Evolutionary conservation across 2,113 vertebrate species (phyloP), one percentile per base, ranked within the genome.

Genomic region (Nycticryphes semicollaris): DNA sequence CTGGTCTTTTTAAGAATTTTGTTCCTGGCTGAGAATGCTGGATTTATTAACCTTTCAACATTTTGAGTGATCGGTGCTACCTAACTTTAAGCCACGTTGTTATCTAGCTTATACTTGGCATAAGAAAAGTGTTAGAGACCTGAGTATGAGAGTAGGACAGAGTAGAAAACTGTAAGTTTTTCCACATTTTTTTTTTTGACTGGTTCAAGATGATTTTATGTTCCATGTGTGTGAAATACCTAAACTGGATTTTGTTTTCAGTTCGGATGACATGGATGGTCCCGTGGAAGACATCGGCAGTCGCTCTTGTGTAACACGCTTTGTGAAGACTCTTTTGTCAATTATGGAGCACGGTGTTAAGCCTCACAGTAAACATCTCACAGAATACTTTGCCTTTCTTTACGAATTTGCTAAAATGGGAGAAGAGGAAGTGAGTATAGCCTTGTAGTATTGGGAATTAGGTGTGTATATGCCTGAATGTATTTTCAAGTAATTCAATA

Each of bases 351-450:
- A 99, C 37, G 99, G 99, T 7, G 99, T 99, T 48, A 99, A 99
- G 80, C 99, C 99, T 33, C 99, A 99, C 98, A 99, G 99, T 98
- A 99, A 99, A 96, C 99, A 99, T 97, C 99, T 99, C 96, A 99
- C 99, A 0, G 99, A 99, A 56, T 99, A 99, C 97, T 99, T 99
- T 22, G 99, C 99, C 96, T 99, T 99, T 45, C 99, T 99, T 7
- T 99, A 99, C 4, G 99, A 99, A 94, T 99, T 99, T 86, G 99
- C 99, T 97, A 99, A 99, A 98, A 99, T 99, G 99, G 99, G 99
- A 57, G 99, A 99, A 97, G 99, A 99, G 96, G 99, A 99, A 98
- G 99, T 99, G 22, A 91, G 98, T 80, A 7, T 6, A 37, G 60
- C 62, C 53, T 87, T 41, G 30, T 23, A 9, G 8, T 12, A 95